A percentile compares a stretch with the other conserved stretches of the same genome.
Evolutionary conservation across 2,888 invertebrate species (phyloP).

Genomic region (Nymphalis polychloros): DNA sequence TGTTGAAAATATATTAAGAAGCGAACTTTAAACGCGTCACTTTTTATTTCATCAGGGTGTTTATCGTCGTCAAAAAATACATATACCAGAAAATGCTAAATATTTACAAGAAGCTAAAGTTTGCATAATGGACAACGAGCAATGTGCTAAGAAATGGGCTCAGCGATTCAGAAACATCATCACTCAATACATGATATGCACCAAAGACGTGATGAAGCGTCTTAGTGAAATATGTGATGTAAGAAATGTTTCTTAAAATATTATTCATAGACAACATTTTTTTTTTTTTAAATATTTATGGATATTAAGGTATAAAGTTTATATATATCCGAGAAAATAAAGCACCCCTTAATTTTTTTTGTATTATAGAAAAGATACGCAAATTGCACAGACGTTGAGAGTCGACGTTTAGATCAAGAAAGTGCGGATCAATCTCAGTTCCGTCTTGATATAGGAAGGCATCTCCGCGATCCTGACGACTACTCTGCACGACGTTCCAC

Average conservation of each 20-base stretch:
- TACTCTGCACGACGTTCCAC: constrained; percentile 66
- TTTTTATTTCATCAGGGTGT: constrained; percentile 56
- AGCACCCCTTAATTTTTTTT: not conserved
- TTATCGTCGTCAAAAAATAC: constrained; percentile 58
- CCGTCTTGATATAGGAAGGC: constrained; percentile 66
- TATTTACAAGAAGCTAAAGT: constrained; percentile 74
- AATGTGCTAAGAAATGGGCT: constrained; percentile 75
- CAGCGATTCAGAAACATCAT: constrained; percentile 68
- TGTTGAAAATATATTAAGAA: no score
- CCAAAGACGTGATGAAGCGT: constrained; percentile 71
- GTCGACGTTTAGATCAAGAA: constrained; percentile 43
- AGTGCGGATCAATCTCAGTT: constrained; percentile 41
- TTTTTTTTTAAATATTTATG: no score
- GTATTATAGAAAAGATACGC: constrained; percentile 67
- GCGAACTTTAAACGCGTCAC: no score
- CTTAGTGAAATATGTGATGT: constrained; percentile 73
- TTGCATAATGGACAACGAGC: constrained; percentile 74
- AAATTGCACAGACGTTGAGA: constrained; percentile 72
- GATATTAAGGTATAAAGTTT: no score
- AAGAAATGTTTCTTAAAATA: constrained; percentile 40
- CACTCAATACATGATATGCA: constrained; percentile 74
- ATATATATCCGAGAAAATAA: no score
- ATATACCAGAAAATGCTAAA: constrained; percentile 63
- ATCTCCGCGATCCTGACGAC: constrained; percentile 66
- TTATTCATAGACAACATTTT: no score